Conservation (phyloP, 2,797 vertebrate genomes). For the Gastrophryne carolinensis region DNA sequence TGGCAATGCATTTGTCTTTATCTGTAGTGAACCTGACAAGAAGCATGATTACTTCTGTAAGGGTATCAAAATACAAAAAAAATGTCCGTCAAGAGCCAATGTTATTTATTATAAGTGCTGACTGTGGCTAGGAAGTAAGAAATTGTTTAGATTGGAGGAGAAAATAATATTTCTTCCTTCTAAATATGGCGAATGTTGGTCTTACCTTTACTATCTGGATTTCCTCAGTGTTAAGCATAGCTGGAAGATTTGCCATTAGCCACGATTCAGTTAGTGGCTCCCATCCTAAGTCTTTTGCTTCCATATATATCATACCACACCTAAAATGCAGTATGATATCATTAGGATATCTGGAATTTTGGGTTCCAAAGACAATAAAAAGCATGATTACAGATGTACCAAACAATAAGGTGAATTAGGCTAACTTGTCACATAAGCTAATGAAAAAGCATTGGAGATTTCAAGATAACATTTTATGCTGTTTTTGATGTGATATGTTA, state of each 20-base stretch:
- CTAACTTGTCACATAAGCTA: no score
- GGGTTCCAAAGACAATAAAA: background rate
- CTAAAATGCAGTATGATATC: background rate
- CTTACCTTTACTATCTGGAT: conserved; percentile 48
- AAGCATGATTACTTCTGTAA: conserved; percentile 72
- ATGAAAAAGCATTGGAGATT: no score
- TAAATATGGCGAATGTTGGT: conserved; percentile 33
- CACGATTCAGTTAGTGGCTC: conserved; percentile 33
- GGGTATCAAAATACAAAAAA: conserved; percentile 64
- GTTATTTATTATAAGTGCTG: conserved; percentile 69
- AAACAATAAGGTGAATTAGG: no score
- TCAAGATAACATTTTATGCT: no score
- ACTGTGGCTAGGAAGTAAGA: conserved; percentile 58
- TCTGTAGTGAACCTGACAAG: conserved; percentile 71
- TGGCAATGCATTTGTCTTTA: conserved; percentile 74
- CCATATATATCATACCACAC: conserved; percentile 43
- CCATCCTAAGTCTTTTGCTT: conserved; percentile 42
- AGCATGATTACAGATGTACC: no score
- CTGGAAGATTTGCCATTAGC: conserved; percentile 43
- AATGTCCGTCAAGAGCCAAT: conserved; percentile 53
- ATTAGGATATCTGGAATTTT: background rate
- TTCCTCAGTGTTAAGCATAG: conserved; percentile 19
- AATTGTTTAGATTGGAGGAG: conserved; percentile 64
- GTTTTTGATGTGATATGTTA: no score
- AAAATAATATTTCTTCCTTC: conserved; percentile 50